Conservation (phyloP, 2,888 invertebrate species). For the Heliconius charithonia region DNA sequence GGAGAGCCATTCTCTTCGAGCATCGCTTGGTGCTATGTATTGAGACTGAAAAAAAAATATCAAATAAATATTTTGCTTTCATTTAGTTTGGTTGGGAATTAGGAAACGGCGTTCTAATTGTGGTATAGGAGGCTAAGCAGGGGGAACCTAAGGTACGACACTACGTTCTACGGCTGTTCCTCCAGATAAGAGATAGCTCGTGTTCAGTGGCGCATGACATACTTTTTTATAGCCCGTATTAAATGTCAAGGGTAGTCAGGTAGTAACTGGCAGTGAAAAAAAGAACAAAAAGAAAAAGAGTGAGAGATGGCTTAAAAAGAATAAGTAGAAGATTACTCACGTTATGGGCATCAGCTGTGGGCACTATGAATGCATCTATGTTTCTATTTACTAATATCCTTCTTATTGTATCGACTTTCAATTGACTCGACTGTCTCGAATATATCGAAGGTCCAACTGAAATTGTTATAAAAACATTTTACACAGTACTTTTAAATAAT, state of each 20-base stretch:
- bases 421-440: background rate
- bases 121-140: too few species aligned
- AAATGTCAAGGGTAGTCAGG: too few species aligned
- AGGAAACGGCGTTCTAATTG: too few species aligned
- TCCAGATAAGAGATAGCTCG: background rate
- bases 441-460: slow-evolving; percentile 47
- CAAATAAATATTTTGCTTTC: background rate
- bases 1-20: slow-evolving; percentile 91
- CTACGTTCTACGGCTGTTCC: too few species aligned
- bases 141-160: too few species aligned
- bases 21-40: slow-evolving; percentile 93
- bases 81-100: too few species aligned
- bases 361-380: slow-evolving; percentile 92
- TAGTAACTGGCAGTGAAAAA: too few species aligned
- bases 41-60: slow-evolving; percentile 86
- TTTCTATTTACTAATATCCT: slow-evolving; percentile 54
- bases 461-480: slow-evolving; percentile 22
- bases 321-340: slow-evolving; percentile 64
- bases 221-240: too few species aligned
- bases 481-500: too few species aligned
- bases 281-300: background rate
- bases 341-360: slow-evolving; percentile 93
- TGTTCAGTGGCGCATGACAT: background rate
- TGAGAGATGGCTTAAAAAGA: too few species aligned
- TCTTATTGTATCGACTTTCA: slow-evolving; percentile 58